Evolutionary conservation across 2,797 vertebrate species (phyloP).

Genomic region (Molossus alvarezi): DNA sequence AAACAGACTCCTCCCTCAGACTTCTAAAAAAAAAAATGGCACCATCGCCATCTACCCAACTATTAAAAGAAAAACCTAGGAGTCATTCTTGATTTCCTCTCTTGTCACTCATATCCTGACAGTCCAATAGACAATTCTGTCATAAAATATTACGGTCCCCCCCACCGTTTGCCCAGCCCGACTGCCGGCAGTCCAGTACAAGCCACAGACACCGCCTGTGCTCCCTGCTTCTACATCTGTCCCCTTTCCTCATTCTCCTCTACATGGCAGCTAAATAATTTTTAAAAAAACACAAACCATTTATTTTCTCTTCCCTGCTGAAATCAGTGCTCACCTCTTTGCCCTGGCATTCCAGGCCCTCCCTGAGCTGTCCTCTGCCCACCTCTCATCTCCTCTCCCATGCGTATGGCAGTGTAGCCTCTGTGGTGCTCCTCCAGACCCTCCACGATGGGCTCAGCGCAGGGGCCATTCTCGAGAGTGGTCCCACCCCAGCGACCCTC

Average conservation of each 20-base stretch:
- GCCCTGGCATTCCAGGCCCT: background rate
- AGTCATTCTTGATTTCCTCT: background rate
- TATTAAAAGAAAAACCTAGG: background rate
- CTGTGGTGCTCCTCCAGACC: background rate
- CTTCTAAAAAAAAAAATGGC: background rate
- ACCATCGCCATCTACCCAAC: background rate
- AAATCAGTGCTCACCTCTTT: background rate
- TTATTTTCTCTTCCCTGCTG: background rate
- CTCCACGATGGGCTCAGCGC: background rate
- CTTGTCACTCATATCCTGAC: background rate
- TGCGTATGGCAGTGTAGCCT: no score
- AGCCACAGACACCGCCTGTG: background rate
- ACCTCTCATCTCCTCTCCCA: background rate
- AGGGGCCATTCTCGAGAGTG: background rate
- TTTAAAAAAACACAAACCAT: background rate
- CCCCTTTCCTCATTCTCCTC: background rate
- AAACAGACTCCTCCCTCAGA: background rate
- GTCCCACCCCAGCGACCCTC: background rate
- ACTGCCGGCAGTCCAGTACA: background rate
- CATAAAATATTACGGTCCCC: background rate
- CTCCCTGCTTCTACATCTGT: background rate
- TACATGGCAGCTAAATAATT: background rate
- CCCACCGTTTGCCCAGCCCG: no score
- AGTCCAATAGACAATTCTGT: background rate
- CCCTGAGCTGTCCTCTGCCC: background rate